Evolutionary conservation across 2,113 vertebrate species (phyloP).

Genomic region (Gracilinanus agilis): DNA sequence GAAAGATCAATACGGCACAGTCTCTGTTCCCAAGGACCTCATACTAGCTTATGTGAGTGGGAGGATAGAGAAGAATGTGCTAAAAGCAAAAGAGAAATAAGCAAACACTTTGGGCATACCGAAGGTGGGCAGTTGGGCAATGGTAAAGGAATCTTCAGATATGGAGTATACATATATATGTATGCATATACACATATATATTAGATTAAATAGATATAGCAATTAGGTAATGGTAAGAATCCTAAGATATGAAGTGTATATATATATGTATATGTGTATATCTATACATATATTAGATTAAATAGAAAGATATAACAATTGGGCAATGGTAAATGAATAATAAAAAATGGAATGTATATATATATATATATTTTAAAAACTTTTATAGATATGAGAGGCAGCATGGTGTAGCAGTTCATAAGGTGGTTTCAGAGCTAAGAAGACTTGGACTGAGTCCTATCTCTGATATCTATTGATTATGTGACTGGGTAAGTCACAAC

Average conservation of each 20-base stretch:
- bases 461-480: neutral
- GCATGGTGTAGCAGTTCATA: neutral
- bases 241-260: neutral
- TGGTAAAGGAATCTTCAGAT: neutral
- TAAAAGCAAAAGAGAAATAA: slow-evolving; percentile 1
- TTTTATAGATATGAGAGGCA: neutral
- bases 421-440: neutral
- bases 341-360: neutral
- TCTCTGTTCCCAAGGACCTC: neutral
- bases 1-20: neutral
- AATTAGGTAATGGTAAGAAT: no score
- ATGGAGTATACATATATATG: neutral
- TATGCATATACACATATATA: no score
- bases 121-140: neutral
- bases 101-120: neutral
- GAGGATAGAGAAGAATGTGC: neutral
- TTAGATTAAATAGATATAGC: no score
- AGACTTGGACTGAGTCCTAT: neutral
- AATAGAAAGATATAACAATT: no score
- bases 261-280: neutral
- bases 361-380: neutral
- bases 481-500: neutral
- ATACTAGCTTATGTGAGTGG: neutral
- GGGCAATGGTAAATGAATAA: no score
- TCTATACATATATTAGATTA: neutral